Evolutionary conservation across 92 coral and sea anemone species (phyloP), one percentile per base, ranked within the genome.

Genomic region (Parazoanthus darwini): DNA sequence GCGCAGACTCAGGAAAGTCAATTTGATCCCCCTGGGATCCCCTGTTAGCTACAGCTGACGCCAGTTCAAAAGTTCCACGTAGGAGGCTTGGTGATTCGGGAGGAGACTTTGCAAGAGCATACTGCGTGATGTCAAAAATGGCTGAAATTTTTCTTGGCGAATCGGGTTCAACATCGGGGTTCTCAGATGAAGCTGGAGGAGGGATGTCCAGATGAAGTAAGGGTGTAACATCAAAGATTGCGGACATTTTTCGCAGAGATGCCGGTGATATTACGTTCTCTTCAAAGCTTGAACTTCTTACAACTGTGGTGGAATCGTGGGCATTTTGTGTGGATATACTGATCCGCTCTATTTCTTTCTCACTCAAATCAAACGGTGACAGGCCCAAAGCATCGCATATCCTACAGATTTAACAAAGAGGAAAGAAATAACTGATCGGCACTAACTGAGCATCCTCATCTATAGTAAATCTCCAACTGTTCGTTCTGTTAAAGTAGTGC

Each of bases 291-390:
- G 87, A 84, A 58, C 91, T 90, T 65, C 87, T 89, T 20, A 95
- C 92, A 3, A 93, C 78, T 29, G 98, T 95, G n/a, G 89, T 87
- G 70, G 98, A 95, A 73, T 93, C 96, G 63, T 90, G 91, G 26
- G 88, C 76, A 85, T 90, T 90, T 63, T 92, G 91, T 70, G 92
- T 65, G 22, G 93, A 85, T 79, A 81, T 88, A 9, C 88, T 93
- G 37, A 97, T 94, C 33, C 99, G 92, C 56, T 95, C 91, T 70
- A 87, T 74, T 87, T 95, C 99, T 59, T 88, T 88, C 25, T 90
- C 93, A 88, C 98, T 95, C 72, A 97, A 80, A 91, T 97, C 99
- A 86, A 97, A 97, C n/a, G 92, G 95, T 5, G 96, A 92, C 3
- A 97, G 92, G 35, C 93, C 96, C 78, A 97, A 92, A 76, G 94